Evolutionary conservation across 2,888 invertebrate species (phyloP), one percentile per base, ranked within the genome.

Genomic region (Pristionchus mayeri): DNA sequence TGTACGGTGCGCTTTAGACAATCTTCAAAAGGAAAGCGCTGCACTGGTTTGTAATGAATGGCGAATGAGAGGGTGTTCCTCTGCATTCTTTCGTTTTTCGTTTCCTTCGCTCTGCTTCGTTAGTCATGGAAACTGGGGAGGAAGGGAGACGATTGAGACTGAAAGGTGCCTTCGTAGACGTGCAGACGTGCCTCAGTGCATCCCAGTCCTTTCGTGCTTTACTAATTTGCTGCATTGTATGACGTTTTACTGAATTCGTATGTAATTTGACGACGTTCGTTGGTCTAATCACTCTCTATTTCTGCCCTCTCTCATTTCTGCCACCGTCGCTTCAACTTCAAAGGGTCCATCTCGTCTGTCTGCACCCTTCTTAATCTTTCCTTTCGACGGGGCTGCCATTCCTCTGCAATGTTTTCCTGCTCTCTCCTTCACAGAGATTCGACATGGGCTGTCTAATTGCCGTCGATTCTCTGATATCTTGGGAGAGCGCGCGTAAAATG

Each of bases 1-100:
- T n/a, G n/a, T n/a, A n/a, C n/a, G n/a, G n/a, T n/a, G n/a, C n/a
- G n/a, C n/a, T n/a, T n/a, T n/a, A n/a, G n/a, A n/a, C n/a, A n/a
- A n/a, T n/a, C n/a, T n/a, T n/a, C n/a, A n/a, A n/a, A n/a, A n/a
- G n/a, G n/a, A n/a, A n/a, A n/a, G n/a, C n/a, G n/a, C n/a, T n/a
- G n/a, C n/a, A n/a, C n/a, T n/a, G n/a, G n/a, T n/a, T n/a, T n/a
- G n/a, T n/a, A n/a, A 63, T 63, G 34, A 63, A 63, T 63, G 63
- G 63, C 18, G 63, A 63, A 63, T 63, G 63, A 63, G 30, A 24
- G 60, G 63, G 63, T 63, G 63, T 34, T 63, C 60, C 60, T 21
- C 30, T 60, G 6, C 16, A 27, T 34, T 34, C 34, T 63, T 34
- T 63, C 63, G 34, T 63, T 18, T 63, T 63, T 63, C 63, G 34